A percentile compares a stretch with the other conserved stretches of the same genome.
phyloP scores from a whole-genome alignment of 2,888 invertebrate species.

The Sminthurinus aureus region DNA sequence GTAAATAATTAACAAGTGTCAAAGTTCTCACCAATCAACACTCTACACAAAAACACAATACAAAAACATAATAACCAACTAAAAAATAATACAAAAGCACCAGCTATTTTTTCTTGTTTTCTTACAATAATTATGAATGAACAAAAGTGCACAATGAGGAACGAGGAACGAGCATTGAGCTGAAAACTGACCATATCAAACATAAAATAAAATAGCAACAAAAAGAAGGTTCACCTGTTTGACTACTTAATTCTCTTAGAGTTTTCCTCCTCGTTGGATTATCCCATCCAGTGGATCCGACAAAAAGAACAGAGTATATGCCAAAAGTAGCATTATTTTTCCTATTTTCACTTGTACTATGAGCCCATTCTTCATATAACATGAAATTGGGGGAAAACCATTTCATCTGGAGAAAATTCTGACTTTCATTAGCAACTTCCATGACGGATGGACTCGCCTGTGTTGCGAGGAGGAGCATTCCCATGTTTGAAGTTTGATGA shows the following conservation, averaged over 20 bases:
- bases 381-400: conserved; percentile 31
- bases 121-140: too few species aligned
- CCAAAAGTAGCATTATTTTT: conserved; percentile 48
- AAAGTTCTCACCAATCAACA: background rate
- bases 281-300: conserved; percentile 56
- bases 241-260: conserved; percentile 46
- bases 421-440: conserved; percentile 44
- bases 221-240: conserved; percentile 46
- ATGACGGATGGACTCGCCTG: conserved; percentile 47
- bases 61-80: background rate
- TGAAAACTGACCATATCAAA: background rate
- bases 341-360: background rate
- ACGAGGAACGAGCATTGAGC: background rate
- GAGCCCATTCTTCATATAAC: conserved; percentile 31
- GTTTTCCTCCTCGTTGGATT: conserved; percentile 52
- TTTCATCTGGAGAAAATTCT: conserved; percentile 21
- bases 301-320: conserved; percentile 54
- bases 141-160: too few species aligned
- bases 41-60: background rate
- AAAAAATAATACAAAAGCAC: too few species aligned
- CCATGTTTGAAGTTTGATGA: conserved; percentile 19
- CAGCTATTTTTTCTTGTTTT: too few species aligned
- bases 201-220: background rate
- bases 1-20: background rate
- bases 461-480: conserved; percentile 51